Conservation (phyloP, 2,888 invertebrate genomes). For the Heteromyza rotundicornis region DNA sequence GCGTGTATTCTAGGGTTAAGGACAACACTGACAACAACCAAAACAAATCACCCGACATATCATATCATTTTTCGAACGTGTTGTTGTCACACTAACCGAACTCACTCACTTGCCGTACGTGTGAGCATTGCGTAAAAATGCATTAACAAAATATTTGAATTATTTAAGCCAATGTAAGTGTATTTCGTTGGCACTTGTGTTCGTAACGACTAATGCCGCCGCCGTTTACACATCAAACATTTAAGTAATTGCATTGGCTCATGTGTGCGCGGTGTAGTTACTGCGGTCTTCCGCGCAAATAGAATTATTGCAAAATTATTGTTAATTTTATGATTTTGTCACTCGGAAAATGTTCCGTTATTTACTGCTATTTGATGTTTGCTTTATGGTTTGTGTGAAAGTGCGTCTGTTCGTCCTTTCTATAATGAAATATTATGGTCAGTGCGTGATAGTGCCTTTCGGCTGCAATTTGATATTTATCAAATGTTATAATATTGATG, state of each 20-base stretch:
- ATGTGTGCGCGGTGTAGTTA: too few species aligned
- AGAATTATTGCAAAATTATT: not conserved
- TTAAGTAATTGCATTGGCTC: not conserved
- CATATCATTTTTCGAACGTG: too few species aligned
- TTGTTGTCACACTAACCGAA: not conserved
- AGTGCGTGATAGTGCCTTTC: not conserved
- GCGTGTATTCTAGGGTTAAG: too few species aligned
- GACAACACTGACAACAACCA: too few species aligned
- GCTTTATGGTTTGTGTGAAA: conserved; percentile 16
- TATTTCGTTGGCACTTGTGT: too few species aligned
- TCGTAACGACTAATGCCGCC: too few species aligned
- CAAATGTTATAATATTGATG: not conserved
- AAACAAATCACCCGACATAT: too few species aligned
- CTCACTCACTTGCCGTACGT: not conserved
- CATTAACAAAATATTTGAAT: not conserved
- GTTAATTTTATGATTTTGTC: conserved; percentile 8
- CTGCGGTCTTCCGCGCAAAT: not conserved
- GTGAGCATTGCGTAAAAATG: not conserved
- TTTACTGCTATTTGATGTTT: too few species aligned
- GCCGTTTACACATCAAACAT: not conserved
- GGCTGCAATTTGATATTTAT: not conserved
- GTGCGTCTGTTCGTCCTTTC: not conserved
- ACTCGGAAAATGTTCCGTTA: too few species aligned
- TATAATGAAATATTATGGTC: not conserved
- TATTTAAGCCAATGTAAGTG: not conserved